Evolutionary conservation across 2,113 vertebrate species (phyloP).

Genomic region (Megaceryle maxima): DNA sequence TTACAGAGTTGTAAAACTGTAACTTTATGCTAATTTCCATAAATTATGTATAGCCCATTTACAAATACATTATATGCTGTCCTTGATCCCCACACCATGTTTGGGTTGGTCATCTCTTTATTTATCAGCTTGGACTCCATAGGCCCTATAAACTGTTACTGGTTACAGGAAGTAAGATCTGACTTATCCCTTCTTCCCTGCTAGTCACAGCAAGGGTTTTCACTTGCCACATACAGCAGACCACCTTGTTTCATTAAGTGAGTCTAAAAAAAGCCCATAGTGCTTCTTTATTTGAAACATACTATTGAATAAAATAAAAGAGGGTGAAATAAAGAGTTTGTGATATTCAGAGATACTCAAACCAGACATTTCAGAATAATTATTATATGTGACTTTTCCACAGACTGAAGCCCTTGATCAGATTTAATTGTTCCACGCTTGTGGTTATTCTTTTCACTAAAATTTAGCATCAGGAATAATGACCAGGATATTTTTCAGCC

Average conservation of each 20-base stretch:
- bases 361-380: neutral
- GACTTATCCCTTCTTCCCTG: neutral
- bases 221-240: neutral
- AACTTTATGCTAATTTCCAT: conserved; percentile 52
- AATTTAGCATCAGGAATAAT: neutral
- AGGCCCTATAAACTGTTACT: neutral
- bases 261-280: neutral
- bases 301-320: neutral
- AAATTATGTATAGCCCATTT: conserved; percentile 36
- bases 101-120: neutral
- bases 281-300: neutral
- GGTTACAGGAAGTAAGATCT: neutral
- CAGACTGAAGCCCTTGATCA: neutral
- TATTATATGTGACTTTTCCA: neutral
- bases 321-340: neutral
- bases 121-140: neutral
- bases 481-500: neutral
- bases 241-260: neutral
- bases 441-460: neutral
- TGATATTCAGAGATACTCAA: neutral
- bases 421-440: neutral
- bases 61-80: neutral
- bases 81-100: neutral
- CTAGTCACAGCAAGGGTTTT: neutral
- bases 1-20: conserved; percentile 48